phyloP scores from a whole-genome alignment of 2,888 invertebrate genomes.

The Hypsopygia costalis region DNA sequence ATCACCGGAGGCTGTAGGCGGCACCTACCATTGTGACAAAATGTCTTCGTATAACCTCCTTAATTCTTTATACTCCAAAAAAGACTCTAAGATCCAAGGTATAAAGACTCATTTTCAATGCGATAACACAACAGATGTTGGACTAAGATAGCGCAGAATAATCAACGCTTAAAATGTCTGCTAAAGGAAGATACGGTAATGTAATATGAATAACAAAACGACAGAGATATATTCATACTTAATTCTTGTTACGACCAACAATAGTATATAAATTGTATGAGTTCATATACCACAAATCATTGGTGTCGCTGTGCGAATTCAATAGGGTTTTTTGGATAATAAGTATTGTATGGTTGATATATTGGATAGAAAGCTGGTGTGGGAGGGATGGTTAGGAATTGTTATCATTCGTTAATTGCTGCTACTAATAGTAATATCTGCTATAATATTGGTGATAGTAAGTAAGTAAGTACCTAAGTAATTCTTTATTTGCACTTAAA shows the following conservation, averaged over 20 bases:
- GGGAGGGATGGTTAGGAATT: neutral
- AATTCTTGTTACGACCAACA: conserved; percentile 71
- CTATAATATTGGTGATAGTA: too few relatives aligned
- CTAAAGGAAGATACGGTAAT: conserved; percentile 79
- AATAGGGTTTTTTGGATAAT: conserved; percentile 6
- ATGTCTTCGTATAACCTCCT: conserved; percentile 71
- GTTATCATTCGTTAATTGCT: too few relatives aligned
- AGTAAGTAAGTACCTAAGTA: too few relatives aligned
- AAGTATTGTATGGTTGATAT: conserved; percentile 1
- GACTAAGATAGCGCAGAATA: conserved; percentile 73
- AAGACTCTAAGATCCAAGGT: conserved; percentile 40
- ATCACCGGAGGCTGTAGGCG: conserved; percentile 77
- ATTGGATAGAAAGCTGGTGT: neutral
- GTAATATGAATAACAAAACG: conserved; percentile 80
- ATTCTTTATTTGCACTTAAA: too few relatives aligned
- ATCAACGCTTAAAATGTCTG: conserved; percentile 80
- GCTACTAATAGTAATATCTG: too few relatives aligned
- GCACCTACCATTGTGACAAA: conserved; percentile 78
- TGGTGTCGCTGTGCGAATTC: conserved; percentile 18
- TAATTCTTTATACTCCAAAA: conserved; percentile 38
- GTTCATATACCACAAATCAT: conserved; percentile 39
- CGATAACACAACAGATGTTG: conserved; percentile 59
- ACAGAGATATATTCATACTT: conserved; percentile 75
- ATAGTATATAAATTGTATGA: conserved; percentile 58
- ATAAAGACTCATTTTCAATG: conserved; percentile 39